Conservation (phyloP, 2,888 invertebrate species). For the Exocentrus adspersus region DNA sequence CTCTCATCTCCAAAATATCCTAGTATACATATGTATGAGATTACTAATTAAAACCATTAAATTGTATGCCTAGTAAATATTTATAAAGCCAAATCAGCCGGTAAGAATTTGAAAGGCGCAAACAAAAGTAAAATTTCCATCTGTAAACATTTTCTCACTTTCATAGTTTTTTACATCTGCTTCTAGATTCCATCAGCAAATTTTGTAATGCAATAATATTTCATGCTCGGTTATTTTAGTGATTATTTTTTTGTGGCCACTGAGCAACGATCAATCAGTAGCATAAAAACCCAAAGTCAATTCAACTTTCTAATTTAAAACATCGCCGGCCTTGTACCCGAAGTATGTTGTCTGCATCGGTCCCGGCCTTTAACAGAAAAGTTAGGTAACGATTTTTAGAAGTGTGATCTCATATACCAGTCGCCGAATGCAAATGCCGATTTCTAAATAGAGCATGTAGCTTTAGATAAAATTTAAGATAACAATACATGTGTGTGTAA, state of each 20-base stretch:
- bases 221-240: neutral
- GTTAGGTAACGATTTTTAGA: neutral
- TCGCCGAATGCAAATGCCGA: neutral
- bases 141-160: neutral
- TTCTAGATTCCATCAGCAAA: neutral
- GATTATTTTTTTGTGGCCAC: neutral
- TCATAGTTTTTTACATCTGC: neutral
- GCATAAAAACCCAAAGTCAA: neutral
- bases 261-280: neutral
- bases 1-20: no score
- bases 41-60: no score
- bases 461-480: neutral
- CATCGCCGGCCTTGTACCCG: neutral
- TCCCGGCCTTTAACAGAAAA: neutral
- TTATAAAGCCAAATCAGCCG: no score
- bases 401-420: neutral
- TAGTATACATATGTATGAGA: no score
- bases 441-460: neutral
- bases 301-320: slow-evolving; percentile 1
- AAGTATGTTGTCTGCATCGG: neutral
- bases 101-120: no score
- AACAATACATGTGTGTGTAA: neutral
- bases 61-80: no score
- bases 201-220: neutral
- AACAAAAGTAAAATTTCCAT: neutral